These are phyloP conservation scores for Pyrgus malvae DNA, from an alignment of 2,888 invertebrate genomes.

Conservation along the genomic window DNA sequence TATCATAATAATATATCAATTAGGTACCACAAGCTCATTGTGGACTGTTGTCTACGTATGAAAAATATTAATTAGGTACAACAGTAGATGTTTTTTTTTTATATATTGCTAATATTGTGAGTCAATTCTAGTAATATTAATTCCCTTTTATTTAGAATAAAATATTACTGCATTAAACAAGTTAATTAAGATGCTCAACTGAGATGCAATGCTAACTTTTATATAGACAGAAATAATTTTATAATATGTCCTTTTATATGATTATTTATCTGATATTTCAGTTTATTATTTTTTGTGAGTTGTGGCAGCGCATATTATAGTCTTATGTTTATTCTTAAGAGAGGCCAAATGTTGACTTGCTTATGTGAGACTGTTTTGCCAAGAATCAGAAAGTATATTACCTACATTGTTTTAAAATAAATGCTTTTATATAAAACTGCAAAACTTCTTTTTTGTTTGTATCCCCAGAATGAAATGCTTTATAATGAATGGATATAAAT, in stretches of 20 bases:
- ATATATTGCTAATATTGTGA: slow-evolving; percentile 76
- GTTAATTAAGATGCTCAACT: slow-evolving; percentile 78
- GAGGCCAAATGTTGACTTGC: slow-evolving; percentile 83
- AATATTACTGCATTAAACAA: slow-evolving; percentile 74
- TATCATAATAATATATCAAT: slow-evolving; percentile 51
- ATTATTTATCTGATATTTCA: slow-evolving; percentile 75
- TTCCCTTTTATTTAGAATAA: slow-evolving; percentile 73
- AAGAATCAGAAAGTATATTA: slow-evolving; percentile 83
- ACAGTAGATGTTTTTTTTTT: slow-evolving; percentile 63
- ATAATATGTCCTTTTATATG: slow-evolving; percentile 71
- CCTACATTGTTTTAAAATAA: slow-evolving; percentile 83
- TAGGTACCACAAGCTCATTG: slow-evolving; percentile 67
- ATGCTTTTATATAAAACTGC: slow-evolving; percentile 81
- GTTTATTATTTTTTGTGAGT: slow-evolving; percentile 74
- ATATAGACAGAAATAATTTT: slow-evolving; percentile 68
- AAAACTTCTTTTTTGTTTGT: slow-evolving; percentile 1
- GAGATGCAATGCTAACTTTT: slow-evolving; percentile 78
- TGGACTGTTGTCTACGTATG: slow-evolving; percentile 72
- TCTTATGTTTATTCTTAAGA: slow-evolving; percentile 78
- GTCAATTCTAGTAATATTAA: slow-evolving; percentile 79
- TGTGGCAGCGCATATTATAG: slow-evolving; percentile 79
- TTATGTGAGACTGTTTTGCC: slow-evolving; percentile 83
- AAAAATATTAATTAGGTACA: slow-evolving; percentile 60
- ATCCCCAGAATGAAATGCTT: not conserved
- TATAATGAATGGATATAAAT: too few relatives aligned